Percentiles rank a stretch among this genome's conserved stretches.
These are phyloP conservation scores for Meiosimyza platycephala DNA, from an alignment of 2,888 invertebrate species.

Conservation along the genomic window DNA sequence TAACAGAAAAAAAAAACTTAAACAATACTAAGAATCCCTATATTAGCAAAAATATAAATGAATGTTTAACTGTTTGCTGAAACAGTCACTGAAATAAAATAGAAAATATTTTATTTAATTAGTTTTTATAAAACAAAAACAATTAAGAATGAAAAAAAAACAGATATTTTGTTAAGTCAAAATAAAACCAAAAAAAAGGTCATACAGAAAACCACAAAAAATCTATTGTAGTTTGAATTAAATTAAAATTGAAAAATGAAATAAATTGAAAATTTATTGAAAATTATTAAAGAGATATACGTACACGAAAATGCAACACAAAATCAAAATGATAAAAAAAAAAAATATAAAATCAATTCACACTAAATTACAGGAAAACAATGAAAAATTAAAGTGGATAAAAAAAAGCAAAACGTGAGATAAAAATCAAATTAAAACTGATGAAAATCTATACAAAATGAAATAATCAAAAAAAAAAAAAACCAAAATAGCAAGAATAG, in stretches of 20 bases:
- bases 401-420: neutral
- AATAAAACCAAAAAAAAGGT: too few relatives aligned
- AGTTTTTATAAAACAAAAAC: conserved; percentile 24
- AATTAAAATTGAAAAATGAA: conserved; percentile 9
- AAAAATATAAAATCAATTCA: conserved; percentile 33
- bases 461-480: conserved; percentile 32
- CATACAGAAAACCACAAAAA: neutral
- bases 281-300: conserved; percentile 1
- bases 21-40: too few relatives aligned
- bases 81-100: conserved; percentile 14
- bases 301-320: conserved; percentile 9
- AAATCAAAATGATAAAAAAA: conserved; percentile 8
- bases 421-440: conserved; percentile 17
- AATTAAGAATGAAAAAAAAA: neutral
- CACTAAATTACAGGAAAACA: conserved; percentile 35
- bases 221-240: neutral
- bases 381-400: conserved; percentile 7
- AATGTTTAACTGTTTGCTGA: conserved; percentile 30
- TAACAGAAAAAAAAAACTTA: conserved; percentile 11
- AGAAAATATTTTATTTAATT: conserved; percentile 31
- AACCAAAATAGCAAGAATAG: conserved; percentile 27
- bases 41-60: conserved; percentile 5
- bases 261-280: neutral
- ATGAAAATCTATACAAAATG: conserved; percentile 15
- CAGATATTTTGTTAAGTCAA: conserved; percentile 19